Evolutionary conservation across 1,140 invertebrate species (phyloP).

Genomic region (Lepidurus arcticus): DNA sequence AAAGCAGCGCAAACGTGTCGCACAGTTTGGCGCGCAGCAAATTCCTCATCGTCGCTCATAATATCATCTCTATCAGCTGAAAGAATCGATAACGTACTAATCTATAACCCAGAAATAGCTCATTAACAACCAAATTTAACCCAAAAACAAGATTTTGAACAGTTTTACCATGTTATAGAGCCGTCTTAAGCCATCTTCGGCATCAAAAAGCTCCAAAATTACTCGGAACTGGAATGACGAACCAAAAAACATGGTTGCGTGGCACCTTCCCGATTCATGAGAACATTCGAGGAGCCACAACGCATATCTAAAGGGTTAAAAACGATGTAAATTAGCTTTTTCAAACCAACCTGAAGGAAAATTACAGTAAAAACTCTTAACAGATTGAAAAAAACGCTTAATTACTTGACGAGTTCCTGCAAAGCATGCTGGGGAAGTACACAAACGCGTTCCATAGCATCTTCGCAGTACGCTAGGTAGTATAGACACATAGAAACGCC

Average conservation of each 20-base stretch:
- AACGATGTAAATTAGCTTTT: background rate
- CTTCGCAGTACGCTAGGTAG: slow-evolving; percentile 93
- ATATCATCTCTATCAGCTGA: slow-evolving; percentile 60
- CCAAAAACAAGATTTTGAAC: slow-evolving; percentile 45
- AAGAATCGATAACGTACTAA: slow-evolving; percentile 75
- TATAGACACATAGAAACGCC: slow-evolving; percentile 94
- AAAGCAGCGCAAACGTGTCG: slow-evolving; percentile 85
- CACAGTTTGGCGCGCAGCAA: slow-evolving; percentile 87
- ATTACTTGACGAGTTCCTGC: slow-evolving; percentile 35
- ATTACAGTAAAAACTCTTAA: background rate
- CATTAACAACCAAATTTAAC: background rate
- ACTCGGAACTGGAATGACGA: slow-evolving; percentile 86
- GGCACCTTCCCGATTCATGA: slow-evolving; percentile 89
- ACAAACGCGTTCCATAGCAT: slow-evolving; percentile 93
- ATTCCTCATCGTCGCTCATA: slow-evolving; percentile 73
- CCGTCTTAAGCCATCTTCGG: slow-evolving; percentile 76
- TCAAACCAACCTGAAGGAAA: background rate
- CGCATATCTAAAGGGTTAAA: slow-evolving; percentile 55
- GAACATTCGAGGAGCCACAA: slow-evolving; percentile 92
- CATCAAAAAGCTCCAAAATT: slow-evolving; percentile 87
- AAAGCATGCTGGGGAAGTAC: slow-evolving; percentile 70
- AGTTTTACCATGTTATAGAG: slow-evolving; percentile 70
- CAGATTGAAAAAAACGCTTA: slow-evolving; percentile 43
- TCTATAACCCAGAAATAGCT: slow-evolving; percentile 47
- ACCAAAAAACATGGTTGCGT: slow-evolving; percentile 96